A percentile compares a stretch with the other conserved stretches of the same genome.
Conservation (phyloP, 1,140 invertebrate species). For the Drosophila biarmipes region DNA sequence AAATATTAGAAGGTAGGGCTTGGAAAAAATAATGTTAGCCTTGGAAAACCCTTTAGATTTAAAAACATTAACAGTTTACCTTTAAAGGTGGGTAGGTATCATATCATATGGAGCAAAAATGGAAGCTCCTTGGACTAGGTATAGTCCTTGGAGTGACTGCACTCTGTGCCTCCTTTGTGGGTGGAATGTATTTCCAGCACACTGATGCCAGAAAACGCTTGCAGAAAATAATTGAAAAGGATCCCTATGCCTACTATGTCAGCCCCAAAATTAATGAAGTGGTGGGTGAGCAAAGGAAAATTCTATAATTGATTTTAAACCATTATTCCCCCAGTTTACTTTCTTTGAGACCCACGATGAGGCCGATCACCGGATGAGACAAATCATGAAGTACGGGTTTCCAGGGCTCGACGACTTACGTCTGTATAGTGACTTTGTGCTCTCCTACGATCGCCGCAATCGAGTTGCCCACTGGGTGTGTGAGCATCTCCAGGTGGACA, state of each 20-base stretch:
- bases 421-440: constrained; percentile 95
- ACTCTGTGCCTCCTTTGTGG: constrained; percentile 42
- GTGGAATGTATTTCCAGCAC: constrained; percentile 65
- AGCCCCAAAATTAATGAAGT: constrained; percentile 57
- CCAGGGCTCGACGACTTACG: constrained; percentile 94
- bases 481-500: constrained; percentile 92
- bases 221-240: constrained; percentile 46
- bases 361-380: constrained; percentile 84
- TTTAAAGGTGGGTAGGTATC: not conserved
- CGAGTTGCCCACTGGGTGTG: constrained; percentile 98
- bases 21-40: not conserved
- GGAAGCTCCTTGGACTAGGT: constrained; percentile 42
- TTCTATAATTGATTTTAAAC: not conserved
- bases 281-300: constrained; percentile 29
- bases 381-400: constrained; percentile 97
- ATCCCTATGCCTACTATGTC: constrained; percentile 74
- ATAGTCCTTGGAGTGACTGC: constrained; percentile 36
- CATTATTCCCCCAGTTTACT: constrained; percentile 26
- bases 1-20: not conserved
- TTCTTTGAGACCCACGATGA: constrained; percentile 32
- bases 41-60: constrained; percentile 8
- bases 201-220: constrained; percentile 35
- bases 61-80: not conserved
- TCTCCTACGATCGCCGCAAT: constrained; percentile 96
- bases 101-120: constrained; percentile 31